Conservation (phyloP, 2,797 vertebrate genomes). For the Pterois miles region DNA sequence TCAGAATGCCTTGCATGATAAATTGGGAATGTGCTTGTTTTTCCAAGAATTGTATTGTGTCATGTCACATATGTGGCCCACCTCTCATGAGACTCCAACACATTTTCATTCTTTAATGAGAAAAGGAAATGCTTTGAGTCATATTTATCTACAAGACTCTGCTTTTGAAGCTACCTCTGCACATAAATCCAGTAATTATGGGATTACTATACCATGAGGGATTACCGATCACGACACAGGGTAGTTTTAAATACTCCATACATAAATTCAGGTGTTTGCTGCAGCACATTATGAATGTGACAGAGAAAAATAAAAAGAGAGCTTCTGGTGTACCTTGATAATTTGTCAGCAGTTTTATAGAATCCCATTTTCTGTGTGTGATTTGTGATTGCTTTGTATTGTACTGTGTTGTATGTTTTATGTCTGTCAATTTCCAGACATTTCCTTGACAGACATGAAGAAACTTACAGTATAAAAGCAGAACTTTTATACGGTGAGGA, state of each 20-base stretch:
- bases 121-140: constrained; percentile 5
- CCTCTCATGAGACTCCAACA: constrained; percentile 15
- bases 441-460: not conserved
- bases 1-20: constrained; percentile 4
- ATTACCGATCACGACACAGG: constrained; percentile 29
- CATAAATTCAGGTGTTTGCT: not conserved
- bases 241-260: constrained; percentile 13
- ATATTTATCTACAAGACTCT: constrained; percentile 22
- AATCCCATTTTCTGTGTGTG: not conserved
- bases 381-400: not conserved
- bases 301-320: not conserved
- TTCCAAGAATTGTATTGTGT: constrained; percentile 4
- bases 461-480: not conserved
- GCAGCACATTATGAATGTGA: not conserved
- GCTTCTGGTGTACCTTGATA: not conserved
- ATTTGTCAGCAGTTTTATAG: not conserved
- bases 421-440: not conserved
- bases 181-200: constrained; percentile 59
- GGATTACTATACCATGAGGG: constrained; percentile 53
- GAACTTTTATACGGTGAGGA: not conserved
- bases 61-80: constrained; percentile 21
- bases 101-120: constrained; percentile 9
- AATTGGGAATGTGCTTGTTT: constrained; percentile 21
- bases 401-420: not conserved
- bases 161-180: constrained; percentile 36